These are phyloP conservation scores for Lepeophtheirus nordmannii DNA, from an alignment of 2,888 invertebrate species.

Conservation along the genomic window DNA sequence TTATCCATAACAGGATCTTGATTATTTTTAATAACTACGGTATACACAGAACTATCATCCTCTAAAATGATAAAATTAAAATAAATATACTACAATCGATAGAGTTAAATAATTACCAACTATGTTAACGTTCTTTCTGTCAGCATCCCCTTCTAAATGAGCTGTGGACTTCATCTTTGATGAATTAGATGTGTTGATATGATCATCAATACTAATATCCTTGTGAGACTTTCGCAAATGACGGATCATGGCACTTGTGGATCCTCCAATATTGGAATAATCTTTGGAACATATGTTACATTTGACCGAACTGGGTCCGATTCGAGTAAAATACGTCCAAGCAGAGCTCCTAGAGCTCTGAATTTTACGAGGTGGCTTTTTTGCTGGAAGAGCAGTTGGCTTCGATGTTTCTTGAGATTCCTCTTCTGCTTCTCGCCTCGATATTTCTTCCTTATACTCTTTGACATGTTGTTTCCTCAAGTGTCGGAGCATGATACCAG, in stretches of 20 bases:
- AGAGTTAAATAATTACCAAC: background rate
- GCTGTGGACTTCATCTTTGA: background rate
- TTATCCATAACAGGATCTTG: too few species aligned
- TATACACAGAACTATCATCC: too few species aligned
- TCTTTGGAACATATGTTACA: conserved; percentile 4
- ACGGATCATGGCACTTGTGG: background rate
- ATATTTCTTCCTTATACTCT: background rate
- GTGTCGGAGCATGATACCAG: background rate
- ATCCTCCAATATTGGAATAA: background rate
- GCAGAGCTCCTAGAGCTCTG: background rate
- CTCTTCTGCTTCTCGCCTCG: background rate
- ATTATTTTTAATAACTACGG: too few species aligned
- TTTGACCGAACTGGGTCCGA: background rate
- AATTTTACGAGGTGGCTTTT: background rate
- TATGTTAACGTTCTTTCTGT: background rate
- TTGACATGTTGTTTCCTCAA: background rate
- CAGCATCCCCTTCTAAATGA: background rate
- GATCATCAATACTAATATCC: background rate
- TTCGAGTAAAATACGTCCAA: background rate
- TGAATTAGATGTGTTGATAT: too few species aligned
- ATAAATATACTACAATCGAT: too few species aligned
- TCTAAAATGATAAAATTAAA: too few species aligned
- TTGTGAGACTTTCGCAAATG: background rate
- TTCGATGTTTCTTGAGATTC: background rate
- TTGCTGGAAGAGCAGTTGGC: background rate